These are phyloP conservation scores for Patella depressa DNA, from an alignment of 2,888 invertebrate genomes.

Conservation along the genomic window DNA sequence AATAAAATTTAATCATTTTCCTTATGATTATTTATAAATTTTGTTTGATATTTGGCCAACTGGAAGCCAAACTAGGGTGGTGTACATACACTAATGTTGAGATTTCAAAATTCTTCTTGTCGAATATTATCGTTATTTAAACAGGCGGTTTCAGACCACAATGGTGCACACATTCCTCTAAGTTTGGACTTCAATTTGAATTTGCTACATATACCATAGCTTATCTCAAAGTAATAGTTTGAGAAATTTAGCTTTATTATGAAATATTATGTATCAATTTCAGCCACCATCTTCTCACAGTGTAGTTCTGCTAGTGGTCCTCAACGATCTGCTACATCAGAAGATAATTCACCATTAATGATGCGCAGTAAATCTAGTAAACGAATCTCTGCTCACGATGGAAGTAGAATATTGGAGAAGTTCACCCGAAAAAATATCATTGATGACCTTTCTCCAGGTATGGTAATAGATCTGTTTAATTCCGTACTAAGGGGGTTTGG, in stretches of 20 bases:
- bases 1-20: no score
- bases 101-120: no score
- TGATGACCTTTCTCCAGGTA: slow-evolving; percentile 47
- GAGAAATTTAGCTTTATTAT: no score
- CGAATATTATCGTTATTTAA: no score
- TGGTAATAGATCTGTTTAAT: no score
- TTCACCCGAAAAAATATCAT: slow-evolving; percentile 52
- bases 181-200: neutral
- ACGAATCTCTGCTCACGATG: slow-evolving; percentile 65
- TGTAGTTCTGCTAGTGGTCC: slow-evolving; percentile 55
- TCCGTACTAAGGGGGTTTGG: no score
- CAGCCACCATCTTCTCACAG: slow-evolving; percentile 60
- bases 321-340: slow-evolving; percentile 44
- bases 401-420: slow-evolving; percentile 65
- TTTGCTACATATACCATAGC: neutral
- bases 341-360: slow-evolving; percentile 14
- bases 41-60: no score
- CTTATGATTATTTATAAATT: no score
- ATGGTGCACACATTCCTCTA: neutral
- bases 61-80: no score
- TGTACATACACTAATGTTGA: no score
- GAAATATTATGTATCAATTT: slow-evolving; percentile 7
- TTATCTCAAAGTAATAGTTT: neutral
- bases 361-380: slow-evolving; percentile 52
- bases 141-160: no score